These are phyloP conservation scores for Mohoua ochrocephala DNA, from an alignment of 2,113 vertebrate genomes.

Conservation along the genomic window DNA sequence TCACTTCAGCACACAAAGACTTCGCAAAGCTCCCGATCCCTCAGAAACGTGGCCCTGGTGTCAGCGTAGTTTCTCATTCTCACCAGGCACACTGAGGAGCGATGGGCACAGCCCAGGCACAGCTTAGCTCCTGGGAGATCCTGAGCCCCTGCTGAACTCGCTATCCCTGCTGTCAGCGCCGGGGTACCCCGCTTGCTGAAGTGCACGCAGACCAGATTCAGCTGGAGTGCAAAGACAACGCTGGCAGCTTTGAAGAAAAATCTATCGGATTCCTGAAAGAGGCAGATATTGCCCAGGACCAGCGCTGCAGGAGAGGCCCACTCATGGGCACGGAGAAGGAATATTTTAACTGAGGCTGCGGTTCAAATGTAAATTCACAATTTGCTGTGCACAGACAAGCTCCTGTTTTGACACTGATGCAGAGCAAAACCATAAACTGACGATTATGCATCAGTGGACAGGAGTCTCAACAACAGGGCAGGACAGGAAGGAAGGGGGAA, in stretches of 20 bases:
- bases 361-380: not conserved
- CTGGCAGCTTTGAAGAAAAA: not conserved
- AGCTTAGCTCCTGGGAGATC: not conserved
- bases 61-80: not conserved
- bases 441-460: not conserved
- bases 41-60: fast-evolving
- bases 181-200: not conserved
- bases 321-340: not conserved
- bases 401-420: not conserved
- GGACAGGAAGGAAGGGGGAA: not conserved
- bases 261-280: not conserved
- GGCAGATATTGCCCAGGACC: not conserved
- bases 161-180: not conserved
- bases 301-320: not conserved
- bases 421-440: not conserved
- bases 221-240: not conserved
- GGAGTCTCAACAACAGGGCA: not conserved
- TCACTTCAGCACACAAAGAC: not conserved
- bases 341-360: not conserved
- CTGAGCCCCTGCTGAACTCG: not conserved
- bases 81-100: not conserved
- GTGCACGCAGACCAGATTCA: not conserved
- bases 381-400: not conserved
- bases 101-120: not conserved
- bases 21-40: not conserved